Percentiles rank a stretch among this genome's conserved stretches.
Evolutionary conservation across 1,140 invertebrate genomes (phyloP).

Genomic region (Ericerus pela): DNA sequence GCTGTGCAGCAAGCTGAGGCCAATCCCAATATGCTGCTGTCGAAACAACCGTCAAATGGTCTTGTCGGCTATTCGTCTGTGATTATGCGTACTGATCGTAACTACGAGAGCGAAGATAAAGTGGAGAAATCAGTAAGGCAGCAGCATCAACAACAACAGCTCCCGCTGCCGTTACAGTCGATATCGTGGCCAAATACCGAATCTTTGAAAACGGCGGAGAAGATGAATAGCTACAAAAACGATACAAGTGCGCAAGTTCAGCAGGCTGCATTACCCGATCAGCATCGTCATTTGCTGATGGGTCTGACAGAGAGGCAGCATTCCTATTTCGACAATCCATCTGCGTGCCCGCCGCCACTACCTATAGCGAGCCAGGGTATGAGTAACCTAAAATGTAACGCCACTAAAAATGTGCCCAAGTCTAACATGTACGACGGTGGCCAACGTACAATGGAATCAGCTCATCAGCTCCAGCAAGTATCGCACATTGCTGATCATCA

Average conservation of each 20-base stretch:
- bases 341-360: conserved; percentile 17
- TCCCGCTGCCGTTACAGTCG: too few relatives aligned
- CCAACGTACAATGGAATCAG: conserved; percentile 37
- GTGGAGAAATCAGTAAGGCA: conserved; percentile 13
- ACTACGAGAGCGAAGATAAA: conserved; percentile 5
- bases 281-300: not conserved
- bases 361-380: conserved; percentile 35
- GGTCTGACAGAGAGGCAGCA: conserved; percentile 10
- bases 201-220: too few relatives aligned
- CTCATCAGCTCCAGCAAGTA: too few relatives aligned
- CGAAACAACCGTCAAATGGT: conserved; percentile 4
- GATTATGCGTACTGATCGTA: conserved; percentile 13
- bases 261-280: not conserved
- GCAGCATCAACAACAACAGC: not conserved
- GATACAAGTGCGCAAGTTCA: not conserved
- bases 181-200: too few relatives aligned
- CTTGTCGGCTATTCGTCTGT: conserved; percentile 14
- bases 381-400: conserved; percentile 48
- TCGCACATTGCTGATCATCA: not conserved
- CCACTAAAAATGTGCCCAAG: conserved; percentile 55
- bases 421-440: conserved; percentile 39
- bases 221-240: too few relatives aligned
- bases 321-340: conserved; percentile 37
- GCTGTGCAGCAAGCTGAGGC: not conserved
- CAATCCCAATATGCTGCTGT: too few relatives aligned